These are phyloP conservation scores for Ornithoptera alexandrae DNA, from an alignment of 2,888 invertebrate genomes.

Conservation along the genomic window DNA sequence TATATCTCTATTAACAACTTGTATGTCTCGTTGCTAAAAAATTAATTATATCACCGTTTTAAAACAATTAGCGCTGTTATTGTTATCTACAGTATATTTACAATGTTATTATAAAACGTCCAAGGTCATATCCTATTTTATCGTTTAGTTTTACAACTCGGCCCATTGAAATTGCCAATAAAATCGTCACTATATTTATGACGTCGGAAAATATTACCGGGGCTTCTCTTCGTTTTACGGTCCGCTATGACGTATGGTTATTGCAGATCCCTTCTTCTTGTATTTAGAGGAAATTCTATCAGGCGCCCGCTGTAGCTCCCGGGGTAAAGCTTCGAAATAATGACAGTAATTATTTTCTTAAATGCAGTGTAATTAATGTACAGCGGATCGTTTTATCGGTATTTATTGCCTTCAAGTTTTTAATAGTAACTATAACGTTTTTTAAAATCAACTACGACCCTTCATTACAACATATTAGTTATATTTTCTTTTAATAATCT, in stretches of 20 bases:
- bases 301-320: conserved; percentile 3
- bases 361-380: conserved; percentile 1
- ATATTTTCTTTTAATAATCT: too few species aligned
- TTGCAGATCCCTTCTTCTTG: conserved; percentile 20
- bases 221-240: conserved; percentile 20
- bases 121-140: conserved; percentile 35
- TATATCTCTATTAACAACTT: too few species aligned
- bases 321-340: conserved; percentile 12
- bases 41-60: neutral
- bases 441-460: too few species aligned
- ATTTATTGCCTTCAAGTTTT: too few species aligned
- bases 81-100: neutral
- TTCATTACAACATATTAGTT: too few species aligned
- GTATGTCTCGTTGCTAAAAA: too few species aligned
- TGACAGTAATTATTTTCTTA: conserved; percentile 12
- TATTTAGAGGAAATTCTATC: conserved; percentile 22
- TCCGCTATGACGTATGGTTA: conserved; percentile 25
- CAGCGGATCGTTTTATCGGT: too few species aligned
- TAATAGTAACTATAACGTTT: too few species aligned
- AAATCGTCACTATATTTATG: conserved; percentile 32
- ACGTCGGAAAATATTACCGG: conserved; percentile 28
- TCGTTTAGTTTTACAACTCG: conserved; percentile 37
- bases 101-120: conserved; percentile 31
- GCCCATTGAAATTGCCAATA: conserved; percentile 34
- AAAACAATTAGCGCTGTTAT: neutral